Evolutionary conservation across 2,888 invertebrate genomes (phyloP).

Genomic region (Apotomis capreana): DNA sequence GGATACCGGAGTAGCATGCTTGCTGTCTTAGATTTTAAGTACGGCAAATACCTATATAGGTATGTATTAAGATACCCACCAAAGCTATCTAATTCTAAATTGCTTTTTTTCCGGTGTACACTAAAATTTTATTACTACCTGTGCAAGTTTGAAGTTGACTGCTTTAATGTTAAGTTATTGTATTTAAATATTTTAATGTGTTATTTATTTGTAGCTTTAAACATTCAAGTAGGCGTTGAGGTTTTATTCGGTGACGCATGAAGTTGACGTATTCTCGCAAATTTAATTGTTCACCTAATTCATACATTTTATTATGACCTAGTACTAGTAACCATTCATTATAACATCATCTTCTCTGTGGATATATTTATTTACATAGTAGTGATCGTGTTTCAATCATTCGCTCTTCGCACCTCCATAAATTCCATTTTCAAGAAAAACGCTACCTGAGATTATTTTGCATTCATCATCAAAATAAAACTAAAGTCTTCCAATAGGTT

Average conservation of each 20-base stretch:
- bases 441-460: constrained; percentile 10
- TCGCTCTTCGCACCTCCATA: constrained; percentile 32
- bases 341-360: constrained; percentile 59
- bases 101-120: constrained; percentile 52
- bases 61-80: constrained; percentile 14
- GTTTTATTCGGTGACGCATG: constrained; percentile 2
- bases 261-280: not conserved
- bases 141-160: constrained; percentile 76
- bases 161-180: constrained; percentile 81
- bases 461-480: constrained; percentile 61
- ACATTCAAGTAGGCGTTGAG: constrained; percentile 10
- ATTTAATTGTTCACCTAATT: constrained; percentile 10
- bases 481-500: constrained; percentile 80
- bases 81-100: constrained; percentile 35
- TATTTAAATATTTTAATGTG: constrained; percentile 82
- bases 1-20: constrained; percentile 48
- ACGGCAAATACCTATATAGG: not conserved
- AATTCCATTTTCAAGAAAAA: constrained; percentile 38
- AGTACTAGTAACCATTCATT: constrained; percentile 62
- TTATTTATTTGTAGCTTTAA: constrained; percentile 83
- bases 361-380: constrained; percentile 8
- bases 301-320: constrained; percentile 45
- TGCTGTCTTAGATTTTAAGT: constrained; percentile 10
- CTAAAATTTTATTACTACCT: constrained; percentile 44
- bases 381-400: not conserved